Percentiles rank a stretch among this genome's conserved stretches.
These are phyloP conservation scores for Tyrophagus putrescentiae DNA, from an alignment of 1,140 invertebrate species.

Conservation along the genomic window DNA sequence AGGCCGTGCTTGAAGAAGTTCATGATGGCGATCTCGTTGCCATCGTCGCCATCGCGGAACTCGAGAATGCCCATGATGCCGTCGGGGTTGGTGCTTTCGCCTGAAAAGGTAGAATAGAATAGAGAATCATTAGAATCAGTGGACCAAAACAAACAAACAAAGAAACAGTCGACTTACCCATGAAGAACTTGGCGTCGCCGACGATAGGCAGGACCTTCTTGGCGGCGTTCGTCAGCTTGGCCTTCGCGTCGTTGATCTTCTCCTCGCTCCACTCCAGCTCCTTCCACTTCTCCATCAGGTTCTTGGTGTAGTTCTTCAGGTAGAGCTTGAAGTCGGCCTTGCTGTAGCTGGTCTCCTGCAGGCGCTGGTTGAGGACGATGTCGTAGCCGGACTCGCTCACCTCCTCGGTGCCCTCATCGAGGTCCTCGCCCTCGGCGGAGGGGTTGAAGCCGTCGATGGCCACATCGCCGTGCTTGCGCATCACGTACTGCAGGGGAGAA, in stretches of 20 bases:
- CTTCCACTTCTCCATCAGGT: constrained; percentile 62
- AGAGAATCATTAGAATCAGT: background rate
- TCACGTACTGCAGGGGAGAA: constrained; percentile 42
- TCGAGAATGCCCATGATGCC: constrained; percentile 83
- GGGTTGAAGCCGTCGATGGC: constrained; percentile 72
- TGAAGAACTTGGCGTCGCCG: constrained; percentile 75
- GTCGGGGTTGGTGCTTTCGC: constrained; percentile 84
- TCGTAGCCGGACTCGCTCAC: constrained; percentile 65
- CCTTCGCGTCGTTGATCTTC: constrained; percentile 44
- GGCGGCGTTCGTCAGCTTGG: constrained; percentile 85
- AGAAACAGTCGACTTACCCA: constrained; percentile 36
- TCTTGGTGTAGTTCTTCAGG: constrained; percentile 93
- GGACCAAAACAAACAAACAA: constrained; percentile 1
- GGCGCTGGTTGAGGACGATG: constrained; percentile 77
- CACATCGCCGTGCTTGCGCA: constrained; percentile 59
- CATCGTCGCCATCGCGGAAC: constrained; percentile 75
- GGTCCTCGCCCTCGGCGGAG: constrained; percentile 62
- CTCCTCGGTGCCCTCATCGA: constrained; percentile 64
- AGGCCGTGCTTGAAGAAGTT: constrained; percentile 94
- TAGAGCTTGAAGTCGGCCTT: constrained; percentile 63
- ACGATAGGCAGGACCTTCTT: constrained; percentile 79
- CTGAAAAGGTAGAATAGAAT: constrained; percentile 33
- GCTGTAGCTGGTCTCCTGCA: constrained; percentile 56
- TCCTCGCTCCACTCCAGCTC: constrained; percentile 44
- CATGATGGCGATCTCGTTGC: constrained; percentile 65